Percentiles rank a stretch among this genome's conserved stretches.
Evolutionary conservation across 2,888 invertebrate species (phyloP).

Genomic region (Pyrrhia umbra): DNA sequence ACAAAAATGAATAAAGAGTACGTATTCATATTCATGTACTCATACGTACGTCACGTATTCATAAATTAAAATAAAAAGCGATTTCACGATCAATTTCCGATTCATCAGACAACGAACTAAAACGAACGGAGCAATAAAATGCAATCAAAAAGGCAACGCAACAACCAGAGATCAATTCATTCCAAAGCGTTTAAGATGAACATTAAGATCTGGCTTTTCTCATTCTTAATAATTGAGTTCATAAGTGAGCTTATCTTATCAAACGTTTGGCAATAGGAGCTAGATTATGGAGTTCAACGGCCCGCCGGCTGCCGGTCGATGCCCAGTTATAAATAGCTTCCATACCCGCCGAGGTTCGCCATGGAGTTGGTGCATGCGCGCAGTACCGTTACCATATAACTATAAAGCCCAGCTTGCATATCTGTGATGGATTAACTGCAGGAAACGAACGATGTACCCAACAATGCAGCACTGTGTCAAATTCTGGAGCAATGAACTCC

Average conservation of each 20-base stretch:
- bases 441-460: conserved; percentile 27
- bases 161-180: conserved; percentile 8
- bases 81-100: conserved; percentile 47
- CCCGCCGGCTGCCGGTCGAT: conserved; percentile 74
- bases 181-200: conserved; percentile 36
- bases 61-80: conserved; percentile 21
- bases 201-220: conserved; percentile 48
- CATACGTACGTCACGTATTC: conserved; percentile 10
- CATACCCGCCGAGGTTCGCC: conserved; percentile 66
- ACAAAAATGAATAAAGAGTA: neutral
- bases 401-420: conserved; percentile 42
- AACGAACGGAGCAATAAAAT: conserved; percentile 43
- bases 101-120: conserved; percentile 34
- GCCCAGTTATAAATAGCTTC: conserved; percentile 81
- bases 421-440: conserved; percentile 46
- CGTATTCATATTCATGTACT: no score
- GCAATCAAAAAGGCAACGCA: conserved; percentile 40
- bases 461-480: conserved; percentile 23
- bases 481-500: conserved; percentile 43
- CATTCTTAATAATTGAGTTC: conserved; percentile 44
- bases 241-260: conserved; percentile 73
- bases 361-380: conserved; percentile 75
- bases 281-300: conserved; percentile 78
- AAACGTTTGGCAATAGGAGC: conserved; percentile 68
- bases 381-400: conserved; percentile 72